Base-by-base conservation (phyloP, 2,888 invertebrate genomes). In the Ligdia adustata region DNA sequence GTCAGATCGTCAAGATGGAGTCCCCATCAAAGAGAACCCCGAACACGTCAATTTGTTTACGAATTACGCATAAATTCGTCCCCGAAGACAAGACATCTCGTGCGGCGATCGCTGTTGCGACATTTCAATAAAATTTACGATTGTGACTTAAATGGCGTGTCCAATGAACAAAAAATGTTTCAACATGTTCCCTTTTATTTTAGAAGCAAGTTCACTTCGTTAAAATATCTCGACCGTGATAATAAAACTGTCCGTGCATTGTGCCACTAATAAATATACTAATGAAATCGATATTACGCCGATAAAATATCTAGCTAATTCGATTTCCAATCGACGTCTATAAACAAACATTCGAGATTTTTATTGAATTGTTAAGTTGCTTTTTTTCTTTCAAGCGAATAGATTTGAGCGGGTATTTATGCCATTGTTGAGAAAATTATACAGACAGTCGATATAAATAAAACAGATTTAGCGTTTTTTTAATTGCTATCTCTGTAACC, bases 101-200 rank as follows among this genome's bases (percentile, higher is more conserved):
- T 77, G 78, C 85, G 78, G 83, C 83, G 86, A 89, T 89, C 87
- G 82, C 75, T 82, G 84, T 82, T 80, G 82, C 83, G 87, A 88
- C 89, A 85, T 88, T 89, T 90, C 88, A 89, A 90, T 90, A 89
- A 89, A 89, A 90, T 89, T 90, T 89, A 89, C 89, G 89, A 86
- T 88, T 84, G 78, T 85, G 86, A 87, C 89, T 89, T 83, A 87
- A 89, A 87, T 86, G 83, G 85, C 82, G 80, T 83, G 82, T 82
- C 76, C 81, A 75, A 81, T 80, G 81, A 79, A 84, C 80, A 85
- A 84, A 85, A 88, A 87, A 80, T 77, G 71, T 70, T 69, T 72
- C 76, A 62, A 81, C 81, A 76, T 84, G 80, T 82, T 72, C 78
- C 79, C 82, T 84, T 86, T 85, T 83, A 82, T 85, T 85, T 85